These are phyloP conservation scores for Phenacoccus solenopsis DNA, from an alignment of 1,140 invertebrate genomes.

Conservation along the genomic window DNA sequence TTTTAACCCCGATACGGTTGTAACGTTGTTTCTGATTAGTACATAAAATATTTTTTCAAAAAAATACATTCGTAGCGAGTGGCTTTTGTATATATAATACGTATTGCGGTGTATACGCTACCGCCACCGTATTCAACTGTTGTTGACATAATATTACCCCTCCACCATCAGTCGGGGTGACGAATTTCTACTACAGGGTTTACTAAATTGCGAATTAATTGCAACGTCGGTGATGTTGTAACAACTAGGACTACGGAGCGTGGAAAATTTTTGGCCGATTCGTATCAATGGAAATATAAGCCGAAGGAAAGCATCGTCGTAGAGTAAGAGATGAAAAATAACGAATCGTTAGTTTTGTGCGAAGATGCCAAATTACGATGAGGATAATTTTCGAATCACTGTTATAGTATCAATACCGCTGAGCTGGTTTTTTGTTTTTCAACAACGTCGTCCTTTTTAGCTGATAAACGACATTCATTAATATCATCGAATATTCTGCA, in stretches of 20 bases:
- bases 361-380: too few species aligned
- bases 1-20: constrained; percentile 13
- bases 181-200: neutral
- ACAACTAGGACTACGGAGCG: too few species aligned
- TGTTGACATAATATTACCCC: constrained; percentile 6
- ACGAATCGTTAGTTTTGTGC: too few species aligned
- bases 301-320: too few species aligned
- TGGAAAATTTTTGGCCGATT: too few species aligned
- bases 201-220: constrained; percentile 8
- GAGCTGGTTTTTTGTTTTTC: neutral
- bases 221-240: too few species aligned
- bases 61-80: constrained; percentile 11
- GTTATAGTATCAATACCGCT: neutral
- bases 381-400: constrained; percentile 2
- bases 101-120: neutral
- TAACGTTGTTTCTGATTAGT: constrained; percentile 12
- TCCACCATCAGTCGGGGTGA: neutral
- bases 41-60: constrained; percentile 15
- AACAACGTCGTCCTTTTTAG: neutral
- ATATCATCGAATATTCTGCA: constrained; percentile 18
- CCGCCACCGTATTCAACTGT: neutral
- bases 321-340: too few species aligned
- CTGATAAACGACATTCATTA: constrained; percentile 15
- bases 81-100: constrained; percentile 7
- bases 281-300: too few species aligned